These are phyloP conservation scores for Xylocampa areola DNA, from an alignment of 2,888 invertebrate species.

Conservation along the genomic window DNA sequence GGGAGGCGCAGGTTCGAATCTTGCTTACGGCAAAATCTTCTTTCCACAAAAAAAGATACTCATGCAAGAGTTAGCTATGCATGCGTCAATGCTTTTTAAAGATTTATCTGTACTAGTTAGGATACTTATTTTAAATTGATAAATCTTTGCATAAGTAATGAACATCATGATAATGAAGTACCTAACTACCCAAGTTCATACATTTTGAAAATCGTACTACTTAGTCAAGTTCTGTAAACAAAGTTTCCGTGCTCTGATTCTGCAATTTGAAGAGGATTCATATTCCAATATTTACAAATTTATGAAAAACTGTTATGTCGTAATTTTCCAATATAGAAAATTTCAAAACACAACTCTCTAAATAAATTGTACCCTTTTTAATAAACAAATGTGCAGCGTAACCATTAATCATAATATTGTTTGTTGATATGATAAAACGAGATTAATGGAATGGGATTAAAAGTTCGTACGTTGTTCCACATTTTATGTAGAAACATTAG, in stretches of 20 bases:
- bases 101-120: too few relatives aligned
- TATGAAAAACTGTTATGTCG: constrained; percentile 12
- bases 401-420: constrained; percentile 42
- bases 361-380: constrained; percentile 22
- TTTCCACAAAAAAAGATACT: too few relatives aligned
- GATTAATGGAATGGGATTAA: constrained; percentile 45
- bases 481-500: constrained; percentile 5
- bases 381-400: constrained; percentile 25
- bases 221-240: background rate
- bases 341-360: constrained; percentile 14
- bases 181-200: too few relatives aligned
- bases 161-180: too few relatives aligned
- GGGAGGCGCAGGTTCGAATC: too few relatives aligned
- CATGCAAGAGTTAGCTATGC: too few relatives aligned
- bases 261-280: constrained; percentile 7
- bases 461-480: constrained; percentile 27
- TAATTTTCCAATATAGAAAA: background rate
- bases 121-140: too few relatives aligned
- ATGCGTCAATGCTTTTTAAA: too few relatives aligned
- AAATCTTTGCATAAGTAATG: too few relatives aligned
- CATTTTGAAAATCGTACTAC: too few relatives aligned
- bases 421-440: constrained; percentile 41
- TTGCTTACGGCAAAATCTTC: too few relatives aligned
- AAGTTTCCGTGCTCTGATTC: background rate
- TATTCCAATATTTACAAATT: constrained; percentile 13